Base-by-base conservation (phyloP, 2,113 vertebrate genomes). In the Myiopsitta monachus region DNA sequence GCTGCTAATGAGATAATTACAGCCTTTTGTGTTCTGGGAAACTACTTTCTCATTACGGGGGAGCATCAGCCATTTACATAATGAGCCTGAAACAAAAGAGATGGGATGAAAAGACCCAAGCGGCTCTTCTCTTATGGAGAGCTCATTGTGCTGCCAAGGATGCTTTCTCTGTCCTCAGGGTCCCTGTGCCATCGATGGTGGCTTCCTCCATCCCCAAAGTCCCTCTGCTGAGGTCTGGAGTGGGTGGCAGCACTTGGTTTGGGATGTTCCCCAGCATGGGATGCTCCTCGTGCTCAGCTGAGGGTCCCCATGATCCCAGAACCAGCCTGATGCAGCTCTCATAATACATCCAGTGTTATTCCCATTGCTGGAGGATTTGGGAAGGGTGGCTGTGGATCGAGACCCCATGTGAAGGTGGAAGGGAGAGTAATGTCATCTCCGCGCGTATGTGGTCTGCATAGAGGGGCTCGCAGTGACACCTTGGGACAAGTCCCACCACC, bases 1-100 rank as follows among this genome's bases (percentile, higher is more conserved):
- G 36, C 80, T 80, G 80, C 92, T 97, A 97, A 97, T 97, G 90
- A 95, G 95, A 91, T 97, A 96, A 97, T 97, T 97, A 97, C 84
- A 91, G 97, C 80, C 92, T 97, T 97, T 96, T 96, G 94, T 95
- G 61, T 94, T 94, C 96, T 78, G 95, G 91, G 94, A 95, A 95
- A 94, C 94, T 47, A 95, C 88, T 94, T 96, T 92, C 84, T 94
- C 86, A 94, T 97, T 97, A 97, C 18, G 19, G 94, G 85, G 95
- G 83, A 95, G 44, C 85, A 93, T 43, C 78, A 81, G 68, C 92
- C 88, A 92, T 96, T 96, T 96, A 94, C 86, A 95, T 95, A 95
- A 96, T 93, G 54, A 92, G 90, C 70, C 83, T 78, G 94, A 83
- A 76, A 97, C 96, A 97, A 96, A 97, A 78, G 94, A 75, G 83